Conservation (phyloP, 2,888 invertebrate species). For the Syrphus vitripennis region DNA sequence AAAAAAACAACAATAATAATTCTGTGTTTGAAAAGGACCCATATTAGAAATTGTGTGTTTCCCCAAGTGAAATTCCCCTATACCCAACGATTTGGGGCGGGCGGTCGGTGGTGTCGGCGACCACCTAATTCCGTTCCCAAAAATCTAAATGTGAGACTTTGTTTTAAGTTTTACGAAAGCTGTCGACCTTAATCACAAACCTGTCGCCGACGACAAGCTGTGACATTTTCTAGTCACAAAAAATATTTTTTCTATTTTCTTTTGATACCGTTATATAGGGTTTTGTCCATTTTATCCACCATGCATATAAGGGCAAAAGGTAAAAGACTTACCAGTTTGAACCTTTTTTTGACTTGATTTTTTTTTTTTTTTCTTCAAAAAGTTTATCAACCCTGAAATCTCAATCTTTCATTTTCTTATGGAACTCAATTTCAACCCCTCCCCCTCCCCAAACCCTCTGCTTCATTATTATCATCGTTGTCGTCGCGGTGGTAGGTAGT, state of each 20-base stretch:
- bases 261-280: slow-evolving; percentile 37
- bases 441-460: not conserved
- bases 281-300: too few relatives aligned
- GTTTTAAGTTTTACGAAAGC: slow-evolving; percentile 67
- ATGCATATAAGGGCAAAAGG: not conserved
- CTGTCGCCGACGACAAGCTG: slow-evolving; percentile 73
- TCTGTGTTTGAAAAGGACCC: not conserved
- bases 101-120: not conserved
- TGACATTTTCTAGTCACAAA: slow-evolving; percentile 72
- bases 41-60: not conserved
- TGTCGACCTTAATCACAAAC: slow-evolving; percentile 74
- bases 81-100: too few relatives aligned
- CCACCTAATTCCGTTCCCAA: not conserved
- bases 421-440: slow-evolving; percentile 45
- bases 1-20: slow-evolving; percentile 27
- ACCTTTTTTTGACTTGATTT: slow-evolving; percentile 1
- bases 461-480: not conserved
- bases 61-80: not conserved
- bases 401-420: slow-evolving; percentile 62
- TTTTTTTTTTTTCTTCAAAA: slow-evolving; percentile 33
- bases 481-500: not conserved
- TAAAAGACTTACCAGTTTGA: slow-evolving; percentile 4
- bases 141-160: slow-evolving; percentile 38
- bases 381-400: slow-evolving; percentile 61
- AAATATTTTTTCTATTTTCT: slow-evolving; percentile 64